Conservation (phyloP, 1,140 invertebrate species). For the Potamilus streckersoni region DNA sequence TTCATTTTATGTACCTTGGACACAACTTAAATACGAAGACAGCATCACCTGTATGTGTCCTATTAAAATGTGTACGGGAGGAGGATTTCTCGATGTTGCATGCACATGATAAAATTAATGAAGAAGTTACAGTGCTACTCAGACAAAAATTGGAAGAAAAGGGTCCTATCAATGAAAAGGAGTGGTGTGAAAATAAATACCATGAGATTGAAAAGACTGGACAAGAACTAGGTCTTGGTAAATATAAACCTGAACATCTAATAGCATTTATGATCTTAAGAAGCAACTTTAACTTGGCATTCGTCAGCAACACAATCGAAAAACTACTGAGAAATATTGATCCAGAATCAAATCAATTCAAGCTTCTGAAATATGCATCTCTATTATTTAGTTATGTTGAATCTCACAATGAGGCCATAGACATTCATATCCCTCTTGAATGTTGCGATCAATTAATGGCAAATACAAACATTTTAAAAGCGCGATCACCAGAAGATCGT, state of each 20-base stretch:
- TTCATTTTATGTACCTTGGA: slow-evolving; percentile 16
- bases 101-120: too few species aligned
- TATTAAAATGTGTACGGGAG: too few species aligned
- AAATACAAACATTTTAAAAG: background rate
- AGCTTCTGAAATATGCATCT: slow-evolving; percentile 17
- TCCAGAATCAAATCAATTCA: slow-evolving; percentile 8
- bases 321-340: slow-evolving; percentile 1
- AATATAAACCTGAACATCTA: slow-evolving; percentile 11
- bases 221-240: background rate
- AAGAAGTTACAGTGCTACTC: background rate
- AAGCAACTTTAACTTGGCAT: slow-evolving; percentile 13
- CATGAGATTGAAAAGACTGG: slow-evolving; percentile 9
- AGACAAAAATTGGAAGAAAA: slow-evolving; percentile 8
- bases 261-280: slow-evolving; percentile 31
- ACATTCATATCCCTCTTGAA: slow-evolving; percentile 22
- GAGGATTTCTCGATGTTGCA: too few species aligned
- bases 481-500: background rate
- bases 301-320: slow-evolving; percentile 20
- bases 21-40: too few species aligned
- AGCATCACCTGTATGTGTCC: too few species aligned
- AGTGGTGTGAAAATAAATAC: slow-evolving; percentile 11
- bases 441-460: slow-evolving; percentile 28
- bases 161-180: background rate
- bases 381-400: slow-evolving; percentile 11
- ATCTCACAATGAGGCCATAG: background rate